Base-by-base conservation (phyloP, 2,888 invertebrate genomes). In the Brenthis hecate region DNA sequence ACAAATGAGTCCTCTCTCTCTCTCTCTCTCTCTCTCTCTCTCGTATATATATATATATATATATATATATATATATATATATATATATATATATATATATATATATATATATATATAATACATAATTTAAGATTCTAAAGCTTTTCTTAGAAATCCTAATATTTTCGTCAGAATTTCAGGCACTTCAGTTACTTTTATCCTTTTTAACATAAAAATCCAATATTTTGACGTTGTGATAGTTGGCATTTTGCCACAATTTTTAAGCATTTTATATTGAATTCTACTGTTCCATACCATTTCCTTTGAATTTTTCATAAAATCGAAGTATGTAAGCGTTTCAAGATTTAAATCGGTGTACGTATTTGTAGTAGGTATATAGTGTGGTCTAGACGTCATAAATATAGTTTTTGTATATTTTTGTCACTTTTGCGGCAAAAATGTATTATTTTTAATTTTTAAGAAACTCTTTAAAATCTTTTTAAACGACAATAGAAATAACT, bases 311-410 rank as follows among this genome's bases (percentile, higher is more conserved):
- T 50, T 23, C 48, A 48, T 28, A 48, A 43, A 43, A 43, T 50
- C 5, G 47, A 50, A 23, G 13, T 43, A 16, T 60, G 3, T 43
- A 50, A 50, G n/a, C n/a, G 14, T 60, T 50, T 50, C 5, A 19
- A 28, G 1, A 19, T 58, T 66, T 50, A 66, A 61, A 13, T 6
- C 32, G 19, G 50, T 61, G 55, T 71, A 13, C n/a, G 28, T 57
- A 55, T 62, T 50, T 28, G 28, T 3, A 28, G 5, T 19, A 19
- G 19, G 19, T 55, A 13, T 8, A 28, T 63, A 66, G 50, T 23
- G 32, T 62, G 57, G 73, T 73, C 73, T 73, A 71, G 73, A 73
- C 73, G 47, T 48, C 48, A 64, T 71, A 71, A 68, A 69, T 73
- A 50, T 50, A 48, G 48, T 36, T 43, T 28, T 28, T 28, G 5